phyloP scores from a whole-genome alignment of 2,888 invertebrate species.

The Hoplodrina ambigua region DNA sequence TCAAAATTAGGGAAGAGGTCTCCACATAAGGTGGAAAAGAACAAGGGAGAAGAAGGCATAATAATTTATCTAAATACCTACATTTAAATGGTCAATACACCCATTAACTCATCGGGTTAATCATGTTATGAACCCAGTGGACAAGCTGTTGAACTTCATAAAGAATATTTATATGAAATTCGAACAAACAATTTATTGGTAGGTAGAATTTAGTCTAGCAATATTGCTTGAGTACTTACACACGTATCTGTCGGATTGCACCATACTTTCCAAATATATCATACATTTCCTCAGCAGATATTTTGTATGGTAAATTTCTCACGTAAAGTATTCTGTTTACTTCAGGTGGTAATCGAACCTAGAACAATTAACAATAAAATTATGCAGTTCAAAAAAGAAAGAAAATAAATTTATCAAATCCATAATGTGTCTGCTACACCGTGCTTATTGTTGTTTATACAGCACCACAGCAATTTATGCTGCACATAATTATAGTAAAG shows the following conservation, averaged over 20 bases:
- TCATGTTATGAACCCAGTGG: too few relatives aligned
- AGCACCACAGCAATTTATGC: background rate
- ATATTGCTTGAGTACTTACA: conserved; percentile 92
- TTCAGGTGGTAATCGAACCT: conserved; percentile 99
- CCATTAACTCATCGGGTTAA: too few relatives aligned
- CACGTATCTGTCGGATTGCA: conserved; percentile 99
- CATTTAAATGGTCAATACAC: too few relatives aligned
- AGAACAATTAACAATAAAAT: conserved; percentile 62
- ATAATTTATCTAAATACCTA: too few relatives aligned
- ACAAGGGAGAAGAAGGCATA: too few relatives aligned
- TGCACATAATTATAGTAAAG: background rate
- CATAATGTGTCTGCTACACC: too few relatives aligned
- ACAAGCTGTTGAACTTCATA: too few relatives aligned
- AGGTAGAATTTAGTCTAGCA: background rate
- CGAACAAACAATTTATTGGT: too few relatives aligned
- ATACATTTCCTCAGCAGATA: conserved; percentile 99
- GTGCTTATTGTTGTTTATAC: background rate
- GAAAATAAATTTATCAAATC: background rate
- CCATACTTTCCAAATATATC: conserved; percentile 99
- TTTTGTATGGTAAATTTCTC: conserved; percentile 99
- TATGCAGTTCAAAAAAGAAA: background rate
- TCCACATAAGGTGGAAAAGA: too few relatives aligned
- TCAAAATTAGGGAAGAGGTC: too few relatives aligned
- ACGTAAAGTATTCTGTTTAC: conserved; percentile 99
- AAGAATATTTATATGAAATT: too few relatives aligned